These are phyloP conservation scores for Ophion ellenae DNA, from an alignment of 2,888 invertebrate genomes.

Conservation along the genomic window DNA sequence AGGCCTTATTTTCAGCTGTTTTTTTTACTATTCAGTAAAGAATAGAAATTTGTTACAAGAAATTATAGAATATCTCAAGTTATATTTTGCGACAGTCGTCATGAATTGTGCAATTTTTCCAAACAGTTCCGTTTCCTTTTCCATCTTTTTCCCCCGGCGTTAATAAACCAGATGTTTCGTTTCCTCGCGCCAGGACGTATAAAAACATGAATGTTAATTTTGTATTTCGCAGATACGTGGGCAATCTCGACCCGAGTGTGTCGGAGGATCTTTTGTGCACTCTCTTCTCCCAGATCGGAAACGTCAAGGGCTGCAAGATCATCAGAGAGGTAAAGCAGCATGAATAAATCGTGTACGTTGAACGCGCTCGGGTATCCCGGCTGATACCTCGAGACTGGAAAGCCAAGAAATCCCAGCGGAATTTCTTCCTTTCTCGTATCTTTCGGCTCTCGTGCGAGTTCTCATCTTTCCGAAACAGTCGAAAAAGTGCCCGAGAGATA, in stretches of 20 bases:
- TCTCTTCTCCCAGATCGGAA: constrained; percentile 87
- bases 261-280: constrained; percentile 86
- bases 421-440: constrained; percentile 15
- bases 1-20: no score
- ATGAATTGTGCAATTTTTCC: no score
- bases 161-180: no score
- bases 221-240: constrained; percentile 83
- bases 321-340: constrained; percentile 85
- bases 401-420: constrained; percentile 18
- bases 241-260: constrained; percentile 85
- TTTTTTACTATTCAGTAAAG: no score
- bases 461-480: constrained; percentile 26
- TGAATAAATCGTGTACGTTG: not conserved
- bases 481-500: constrained; percentile 42
- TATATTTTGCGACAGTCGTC: no score
- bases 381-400: constrained; percentile 15
- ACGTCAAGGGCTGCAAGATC: constrained; percentile 87
- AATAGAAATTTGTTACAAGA: no score
- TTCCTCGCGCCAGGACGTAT: not conserved
- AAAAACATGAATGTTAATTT: not conserved
- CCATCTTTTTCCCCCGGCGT: no score
- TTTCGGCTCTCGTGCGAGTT: constrained; percentile 9
- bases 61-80: no score
- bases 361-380: not conserved
- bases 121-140: no score